phyloP scores from a whole-genome alignment of 2,797 vertebrate species.

The Scleropages formosus region DNA sequence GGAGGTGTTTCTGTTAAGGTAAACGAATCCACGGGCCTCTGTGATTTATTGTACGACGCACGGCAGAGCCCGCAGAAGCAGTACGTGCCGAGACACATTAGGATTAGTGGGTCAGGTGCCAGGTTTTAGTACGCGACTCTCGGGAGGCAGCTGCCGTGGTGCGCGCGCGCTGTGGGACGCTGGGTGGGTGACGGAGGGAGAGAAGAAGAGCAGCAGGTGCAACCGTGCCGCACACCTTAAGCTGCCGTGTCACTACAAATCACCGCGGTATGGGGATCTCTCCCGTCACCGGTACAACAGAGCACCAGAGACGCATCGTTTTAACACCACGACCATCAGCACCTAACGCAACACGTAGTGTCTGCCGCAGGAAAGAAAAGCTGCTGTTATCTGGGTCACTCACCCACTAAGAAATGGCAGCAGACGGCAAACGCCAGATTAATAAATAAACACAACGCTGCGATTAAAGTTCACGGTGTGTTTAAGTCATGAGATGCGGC shows the following conservation, averaged over 20 bases:
- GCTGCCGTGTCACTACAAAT: neutral
- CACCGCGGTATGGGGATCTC: no score
- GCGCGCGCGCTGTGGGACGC: neutral
- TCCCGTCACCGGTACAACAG: no score
- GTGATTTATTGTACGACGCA: neutral
- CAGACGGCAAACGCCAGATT: no score
- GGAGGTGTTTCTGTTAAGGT: neutral
- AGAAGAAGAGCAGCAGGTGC: neutral
- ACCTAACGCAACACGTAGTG: neutral
- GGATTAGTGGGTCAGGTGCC: neutral
- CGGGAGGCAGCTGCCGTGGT: neutral
- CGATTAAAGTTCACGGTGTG: neutral
- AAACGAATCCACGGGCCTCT: slow-evolving; percentile 11
- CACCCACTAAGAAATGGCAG: no score
- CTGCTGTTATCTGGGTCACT: neutral
- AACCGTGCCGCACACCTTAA: neutral
- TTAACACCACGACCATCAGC: no score
- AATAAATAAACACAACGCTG: no score
- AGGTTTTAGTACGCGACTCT: neutral
- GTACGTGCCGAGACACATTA: no score
- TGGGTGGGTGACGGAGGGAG: neutral
- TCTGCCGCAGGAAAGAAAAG: neutral
- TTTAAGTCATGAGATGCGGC: neutral
- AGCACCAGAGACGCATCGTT: no score
- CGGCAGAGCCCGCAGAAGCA: neutral